A percentile compares a stretch with the other conserved stretches of the same genome.
These are phyloP conservation scores for Aspidiotus destructor DNA, from an alignment of 2,888 invertebrate genomes.

Conservation along the genomic window DNA sequence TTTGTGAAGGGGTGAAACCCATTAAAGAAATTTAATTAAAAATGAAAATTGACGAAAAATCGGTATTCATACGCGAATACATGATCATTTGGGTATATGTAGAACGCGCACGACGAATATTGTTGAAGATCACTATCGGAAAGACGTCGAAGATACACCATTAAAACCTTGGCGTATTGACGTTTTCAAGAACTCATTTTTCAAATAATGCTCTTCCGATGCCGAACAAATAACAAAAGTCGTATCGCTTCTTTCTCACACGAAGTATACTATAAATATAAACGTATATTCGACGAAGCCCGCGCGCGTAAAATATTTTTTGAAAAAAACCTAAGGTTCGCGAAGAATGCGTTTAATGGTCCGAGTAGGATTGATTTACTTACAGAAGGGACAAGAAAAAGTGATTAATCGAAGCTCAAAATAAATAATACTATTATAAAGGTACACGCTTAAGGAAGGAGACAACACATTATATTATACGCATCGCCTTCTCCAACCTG, in stretches of 20 bases:
- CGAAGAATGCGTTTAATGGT: constrained; percentile 29
- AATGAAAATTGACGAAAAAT: no score
- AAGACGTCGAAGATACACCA: not conserved
- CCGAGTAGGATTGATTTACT: constrained; percentile 20
- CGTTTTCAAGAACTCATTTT: constrained; percentile 27
- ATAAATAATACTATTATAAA: no score
- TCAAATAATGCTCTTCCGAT: constrained; percentile 6
- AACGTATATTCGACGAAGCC: no score
- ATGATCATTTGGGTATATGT: no score
- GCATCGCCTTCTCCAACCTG: not conserved
- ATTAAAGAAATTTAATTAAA: no score
- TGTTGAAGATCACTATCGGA: not conserved
- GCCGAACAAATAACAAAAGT: not conserved
- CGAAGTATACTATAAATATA: no score
- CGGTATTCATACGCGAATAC: no score
- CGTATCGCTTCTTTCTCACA: constrained; percentile 13
- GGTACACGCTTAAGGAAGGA: no score
- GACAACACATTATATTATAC: not conserved
- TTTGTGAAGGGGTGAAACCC: no score
- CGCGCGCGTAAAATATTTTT: constrained; percentile 4
- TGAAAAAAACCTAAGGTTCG: constrained; percentile 22
- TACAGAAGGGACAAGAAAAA: constrained; percentile 16
- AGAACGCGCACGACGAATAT: no score
- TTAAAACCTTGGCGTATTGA: constrained; percentile 6
- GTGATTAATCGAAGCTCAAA: constrained; percentile 23